These are phyloP conservation scores for Crotalus helleri DNA, from an alignment of 2,113 vertebrate genomes.

Conservation along the genomic window DNA sequence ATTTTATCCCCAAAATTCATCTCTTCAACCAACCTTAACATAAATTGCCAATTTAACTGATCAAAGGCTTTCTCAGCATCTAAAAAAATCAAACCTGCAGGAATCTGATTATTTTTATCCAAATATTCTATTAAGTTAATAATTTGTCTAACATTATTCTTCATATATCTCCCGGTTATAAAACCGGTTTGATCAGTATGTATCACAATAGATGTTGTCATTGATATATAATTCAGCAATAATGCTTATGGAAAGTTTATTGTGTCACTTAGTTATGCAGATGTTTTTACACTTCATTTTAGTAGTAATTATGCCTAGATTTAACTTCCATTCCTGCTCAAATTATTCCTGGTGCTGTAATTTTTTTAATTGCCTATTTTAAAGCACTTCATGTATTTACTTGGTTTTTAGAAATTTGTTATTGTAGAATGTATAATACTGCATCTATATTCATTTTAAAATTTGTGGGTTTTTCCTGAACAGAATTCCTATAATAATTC, in stretches of 20 bases:
- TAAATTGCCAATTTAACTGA: too few species aligned
- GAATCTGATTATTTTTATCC: too few species aligned
- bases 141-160: too few species aligned
- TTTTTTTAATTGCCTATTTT: neutral
- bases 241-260: neutral
- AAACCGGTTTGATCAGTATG: too few species aligned
- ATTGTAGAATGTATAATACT: rapidly evolving
- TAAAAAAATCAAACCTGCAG: too few species aligned
- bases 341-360: neutral
- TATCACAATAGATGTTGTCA: neutral
- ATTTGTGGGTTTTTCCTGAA: slow-evolving; percentile 29
- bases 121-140: too few species aligned
- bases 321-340: neutral
- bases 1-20: too few species aligned
- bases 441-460: neutral
- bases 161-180: too few species aligned
- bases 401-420: neutral
- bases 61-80: too few species aligned
- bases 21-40: too few species aligned
- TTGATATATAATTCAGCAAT: neutral
- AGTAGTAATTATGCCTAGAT: neutral
- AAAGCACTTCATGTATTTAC: neutral
- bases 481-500: slow-evolving; percentile 98
- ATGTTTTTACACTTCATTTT: neutral
- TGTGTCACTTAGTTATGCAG: neutral